Percentiles rank a stretch among this genome's conserved stretches.
Evolutionary conservation across 2,797 vertebrate species (phyloP).

Genomic region (Strix occidentalis): DNA sequence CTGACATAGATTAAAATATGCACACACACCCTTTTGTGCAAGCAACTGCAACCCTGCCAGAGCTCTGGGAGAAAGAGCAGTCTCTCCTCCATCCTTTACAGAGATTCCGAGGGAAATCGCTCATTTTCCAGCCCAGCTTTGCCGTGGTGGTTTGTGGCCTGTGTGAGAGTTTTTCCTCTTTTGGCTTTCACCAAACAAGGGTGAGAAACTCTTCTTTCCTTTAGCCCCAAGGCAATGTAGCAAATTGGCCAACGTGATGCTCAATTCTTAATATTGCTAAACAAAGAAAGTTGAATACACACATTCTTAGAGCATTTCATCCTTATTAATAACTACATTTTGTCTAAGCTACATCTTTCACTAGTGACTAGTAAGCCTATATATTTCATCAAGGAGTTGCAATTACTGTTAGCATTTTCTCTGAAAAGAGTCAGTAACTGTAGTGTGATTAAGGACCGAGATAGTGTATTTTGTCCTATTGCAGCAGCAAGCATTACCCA

Average conservation of each 20-base stretch:
- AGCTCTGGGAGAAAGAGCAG: background rate
- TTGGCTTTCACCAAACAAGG: background rate
- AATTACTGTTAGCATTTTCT: no score
- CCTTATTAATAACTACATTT: no score
- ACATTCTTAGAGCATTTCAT: no score
- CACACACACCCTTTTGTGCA: background rate
- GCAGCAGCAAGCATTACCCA: no score
- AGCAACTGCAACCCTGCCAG: background rate
- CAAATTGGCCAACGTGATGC: background rate
- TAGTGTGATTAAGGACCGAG: no score
- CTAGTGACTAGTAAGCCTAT: no score
- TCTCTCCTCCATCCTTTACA: background rate
- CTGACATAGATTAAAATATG: rapidly evolving
- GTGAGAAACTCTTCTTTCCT: background rate
- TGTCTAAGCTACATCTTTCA: no score
- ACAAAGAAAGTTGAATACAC: no score
- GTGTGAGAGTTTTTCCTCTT: background rate
- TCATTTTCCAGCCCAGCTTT: background rate
- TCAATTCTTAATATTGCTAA: no score
- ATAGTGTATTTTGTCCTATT: no score
- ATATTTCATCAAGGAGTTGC: no score
- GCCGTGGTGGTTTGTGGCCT: rapidly evolving
- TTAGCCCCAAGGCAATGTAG: background rate
- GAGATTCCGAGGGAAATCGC: background rate
- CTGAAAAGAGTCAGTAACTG: no score